Base-by-base conservation (phyloP, 2,113 vertebrate genomes). In the Gasterosteus aculeatus region DNA sequence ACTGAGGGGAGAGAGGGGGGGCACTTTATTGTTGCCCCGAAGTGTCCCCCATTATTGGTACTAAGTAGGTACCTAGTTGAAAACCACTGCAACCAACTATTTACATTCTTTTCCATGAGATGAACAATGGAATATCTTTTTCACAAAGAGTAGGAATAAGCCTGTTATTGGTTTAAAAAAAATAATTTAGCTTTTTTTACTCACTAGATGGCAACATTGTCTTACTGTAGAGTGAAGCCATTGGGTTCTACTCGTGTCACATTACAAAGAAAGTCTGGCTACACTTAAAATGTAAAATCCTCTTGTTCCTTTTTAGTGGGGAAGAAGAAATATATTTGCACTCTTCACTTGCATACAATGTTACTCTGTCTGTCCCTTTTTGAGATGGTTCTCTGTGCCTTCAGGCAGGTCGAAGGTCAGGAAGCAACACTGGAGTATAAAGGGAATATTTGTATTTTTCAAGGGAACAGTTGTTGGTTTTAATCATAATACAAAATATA, bases 171-270 rank as follows among this genome's bases (percentile, higher is more conserved):
- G 33, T 4, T 15, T 46, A 22, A 18, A 5, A 39, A 35, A 31
- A n/a, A 69, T 1, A 44, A 31, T 59, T 83, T 72, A 68, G 31
- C 38, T 3, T 19, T 31, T 10, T 10, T 72, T 42, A 9, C 44
- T 83, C 94, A 92, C 89, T 88, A 88, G 91, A 81, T 90, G 94
- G 93, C 78, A 78, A 60, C 85, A 69, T 89, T 89, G 86, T 62
- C 76, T 87, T 35, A 80, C 57, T n/a, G 2, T 65, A 75, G 35
- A 69, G 3, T 67, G 49, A 54, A 33, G 4, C 4, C 10, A 18
- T 5, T 9, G n/a, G n/a, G 31, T 41, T 10, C 10, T 3, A 35
- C 38, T 53, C 63, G 16, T 14, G 35, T 47, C 76, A 2, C 14
- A 26, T 38, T 58, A 57, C 38, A 72, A 46, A 54, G 44, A 44